Evolutionary conservation across 1,140 invertebrate genomes (phyloP).

Genomic region (Ephestia elutella): DNA sequence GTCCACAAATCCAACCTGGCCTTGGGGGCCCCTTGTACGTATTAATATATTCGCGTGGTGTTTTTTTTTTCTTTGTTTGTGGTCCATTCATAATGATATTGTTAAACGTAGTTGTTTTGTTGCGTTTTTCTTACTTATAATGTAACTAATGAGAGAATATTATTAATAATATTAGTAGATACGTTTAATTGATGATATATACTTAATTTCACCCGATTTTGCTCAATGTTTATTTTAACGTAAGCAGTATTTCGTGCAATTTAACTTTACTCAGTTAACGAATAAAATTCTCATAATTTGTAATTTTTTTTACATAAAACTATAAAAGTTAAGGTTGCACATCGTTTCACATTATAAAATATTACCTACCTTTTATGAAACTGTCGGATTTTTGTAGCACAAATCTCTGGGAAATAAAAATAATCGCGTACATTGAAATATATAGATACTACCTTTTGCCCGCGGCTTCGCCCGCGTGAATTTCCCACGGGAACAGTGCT

Average conservation of each 20-base stretch:
- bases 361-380: neutral
- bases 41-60: too few relatives aligned
- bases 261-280: neutral
- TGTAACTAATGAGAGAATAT: neutral
- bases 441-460: too few relatives aligned
- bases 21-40: too few relatives aligned
- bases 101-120: too few relatives aligned
- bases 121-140: neutral
- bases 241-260: neutral
- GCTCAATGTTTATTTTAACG: constrained; percentile 10
- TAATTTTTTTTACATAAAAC: neutral
- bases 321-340: neutral
- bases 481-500: too few relatives aligned
- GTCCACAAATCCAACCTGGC: too few relatives aligned
- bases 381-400: neutral
- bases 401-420: neutral
- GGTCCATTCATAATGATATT: too few relatives aligned
- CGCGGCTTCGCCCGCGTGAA: too few relatives aligned
- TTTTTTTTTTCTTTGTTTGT: neutral
- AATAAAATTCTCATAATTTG: too few relatives aligned
- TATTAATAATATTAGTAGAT: too few relatives aligned
- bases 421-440: too few relatives aligned
- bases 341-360: neutral
- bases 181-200: neutral
- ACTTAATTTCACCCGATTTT: neutral